These are phyloP conservation scores for Magallana angulata DNA, from an alignment of 1,140 invertebrate genomes.

Conservation along the genomic window DNA sequence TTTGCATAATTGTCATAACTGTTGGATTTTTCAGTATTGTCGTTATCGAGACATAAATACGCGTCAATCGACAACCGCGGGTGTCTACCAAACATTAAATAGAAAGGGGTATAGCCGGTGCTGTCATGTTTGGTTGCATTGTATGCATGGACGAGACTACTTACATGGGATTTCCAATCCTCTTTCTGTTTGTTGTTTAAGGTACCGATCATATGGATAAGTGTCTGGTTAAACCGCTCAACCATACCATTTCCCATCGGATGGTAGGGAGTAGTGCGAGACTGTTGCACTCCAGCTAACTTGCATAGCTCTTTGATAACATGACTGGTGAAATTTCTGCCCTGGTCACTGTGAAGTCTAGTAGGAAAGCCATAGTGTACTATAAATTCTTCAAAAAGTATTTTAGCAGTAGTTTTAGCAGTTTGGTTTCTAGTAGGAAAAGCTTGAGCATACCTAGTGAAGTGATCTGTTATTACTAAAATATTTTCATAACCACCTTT, in stretches of 20 bases:
- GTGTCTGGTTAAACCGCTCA: conserved; percentile 50
- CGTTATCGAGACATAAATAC: conserved; percentile 23
- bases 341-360: too few species aligned
- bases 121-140: conserved; percentile 56
- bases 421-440: conserved; percentile 42
- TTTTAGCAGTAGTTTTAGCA: conserved; percentile 51
- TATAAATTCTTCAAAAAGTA: background rate
- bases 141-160: conserved; percentile 58
- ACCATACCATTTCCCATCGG: conserved; percentile 35
- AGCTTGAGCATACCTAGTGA: conserved; percentile 7
- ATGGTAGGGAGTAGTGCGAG: conserved; percentile 26
- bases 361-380: too few species aligned
- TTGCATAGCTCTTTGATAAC: conserved; percentile 51
- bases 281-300: conserved; percentile 36
- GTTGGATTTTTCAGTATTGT: background rate
- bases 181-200: conserved; percentile 41
- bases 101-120: conserved; percentile 55
- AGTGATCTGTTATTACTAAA: conserved; percentile 50
- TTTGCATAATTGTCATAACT: background rate
- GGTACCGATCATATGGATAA: conserved; percentile 54
- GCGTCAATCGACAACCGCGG: conserved; percentile 58
- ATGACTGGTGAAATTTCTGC: background rate
- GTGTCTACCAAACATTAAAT: conserved; percentile 59
- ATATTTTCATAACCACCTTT: conserved; percentile 43
- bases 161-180: conserved; percentile 15